Percentiles rank a stretch among this genome's conserved stretches.
phyloP scores from a whole-genome alignment of 2,888 invertebrate genomes.

The Troglohyphantes excavatus region DNA sequence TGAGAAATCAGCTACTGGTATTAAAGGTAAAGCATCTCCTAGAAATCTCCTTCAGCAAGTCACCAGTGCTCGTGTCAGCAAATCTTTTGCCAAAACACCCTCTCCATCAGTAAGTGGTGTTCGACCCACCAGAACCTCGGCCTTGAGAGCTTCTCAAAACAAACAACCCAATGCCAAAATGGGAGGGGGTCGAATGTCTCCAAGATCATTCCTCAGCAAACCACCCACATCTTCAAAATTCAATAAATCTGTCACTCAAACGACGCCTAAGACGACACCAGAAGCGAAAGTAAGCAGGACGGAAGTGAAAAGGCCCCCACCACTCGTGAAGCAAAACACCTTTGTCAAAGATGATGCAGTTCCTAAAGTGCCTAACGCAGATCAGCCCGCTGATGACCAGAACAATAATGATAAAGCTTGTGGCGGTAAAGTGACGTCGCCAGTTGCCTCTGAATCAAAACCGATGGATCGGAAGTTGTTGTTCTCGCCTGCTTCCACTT shows the following conservation, averaged over 20 bases:
- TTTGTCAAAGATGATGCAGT: conserved; percentile 90
- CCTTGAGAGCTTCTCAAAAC: conserved; percentile 77
- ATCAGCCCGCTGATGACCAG: conserved; percentile 49
- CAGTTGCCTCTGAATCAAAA: conserved; percentile 39
- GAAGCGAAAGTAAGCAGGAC: conserved; percentile 12
- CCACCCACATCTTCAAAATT: conserved; percentile 32
- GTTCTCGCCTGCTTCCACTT: conserved; percentile 21
- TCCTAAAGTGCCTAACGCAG: conserved; percentile 73
- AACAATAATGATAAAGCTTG: conserved; percentile 56
- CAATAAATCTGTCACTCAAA: conserved; percentile 21
- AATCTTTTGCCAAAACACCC: conserved; percentile 40
- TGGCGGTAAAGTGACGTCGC: conserved; percentile 21
- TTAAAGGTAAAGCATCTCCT: conserved; percentile 66
- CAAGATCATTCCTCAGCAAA: conserved; percentile 73
- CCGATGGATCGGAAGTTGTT: conserved; percentile 35
- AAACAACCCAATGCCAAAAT: conserved; percentile 46
- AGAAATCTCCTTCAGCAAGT: conserved; percentile 62
- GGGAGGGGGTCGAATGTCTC: conserved; percentile 54
- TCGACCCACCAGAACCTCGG: conserved; percentile 77
- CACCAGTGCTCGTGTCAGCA: conserved; percentile 54
- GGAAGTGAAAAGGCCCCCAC: conserved; percentile 83
- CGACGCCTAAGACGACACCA: conserved; percentile 6
- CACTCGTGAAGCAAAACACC: conserved; percentile 92
- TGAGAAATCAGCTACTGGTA: conserved; percentile 63
- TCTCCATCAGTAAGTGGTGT: conserved; percentile 72